Base-by-base conservation (phyloP, 2,797 vertebrate genomes). In the Typhlichthys subterraneus region DNA sequence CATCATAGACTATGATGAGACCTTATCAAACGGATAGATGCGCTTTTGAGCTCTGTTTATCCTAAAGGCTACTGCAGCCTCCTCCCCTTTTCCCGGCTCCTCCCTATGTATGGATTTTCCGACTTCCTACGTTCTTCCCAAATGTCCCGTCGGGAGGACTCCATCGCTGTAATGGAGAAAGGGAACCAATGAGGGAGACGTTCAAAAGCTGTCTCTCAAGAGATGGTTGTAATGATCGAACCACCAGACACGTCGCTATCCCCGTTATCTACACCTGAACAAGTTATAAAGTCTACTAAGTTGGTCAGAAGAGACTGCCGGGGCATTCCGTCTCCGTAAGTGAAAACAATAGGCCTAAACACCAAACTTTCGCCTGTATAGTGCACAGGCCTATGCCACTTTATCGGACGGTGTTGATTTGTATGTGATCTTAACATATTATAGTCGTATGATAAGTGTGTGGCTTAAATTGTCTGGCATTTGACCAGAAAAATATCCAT, bases 221-320 rank as follows among this genome's bases (percentile, higher is more conserved):
- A 70, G 12, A 85, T 79, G 88, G 89, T 84, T 0, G 70, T 85
- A 78, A 84, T 89, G 87, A 76, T 57, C 76, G 91, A 93, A 65
- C 83, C 58, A 72, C 69, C 83, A 69, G 90, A 89, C 62, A 19
- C 75, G 72, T 70, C 75, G 45, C 56, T 66, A 56, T 83, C 76
- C 69, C 85, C 87, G 72, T 15, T 77, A 57, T 68, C 80, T 47
- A 12, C 74, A 0, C 73, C 84, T 29, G 88, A 92, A n/a, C 81
- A 65, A 59, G 65, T 78, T 55, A 52, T 1, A 23, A 70, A 59
- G 59, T 59, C 60, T 14, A 23, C 45, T 8, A 65, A 68, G 46
- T 17, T 54, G 0, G 45, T 54, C 23, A 64, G 49, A 45, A 85
- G 74, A 75, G 87, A 90, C 12, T 79, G 82, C 55, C 80, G 86